Evolutionary conservation across 2,113 vertebrate genomes (phyloP), one percentile per base, ranked within the genome.

Genomic region (Corythoichthys haematopterus): DNA sequence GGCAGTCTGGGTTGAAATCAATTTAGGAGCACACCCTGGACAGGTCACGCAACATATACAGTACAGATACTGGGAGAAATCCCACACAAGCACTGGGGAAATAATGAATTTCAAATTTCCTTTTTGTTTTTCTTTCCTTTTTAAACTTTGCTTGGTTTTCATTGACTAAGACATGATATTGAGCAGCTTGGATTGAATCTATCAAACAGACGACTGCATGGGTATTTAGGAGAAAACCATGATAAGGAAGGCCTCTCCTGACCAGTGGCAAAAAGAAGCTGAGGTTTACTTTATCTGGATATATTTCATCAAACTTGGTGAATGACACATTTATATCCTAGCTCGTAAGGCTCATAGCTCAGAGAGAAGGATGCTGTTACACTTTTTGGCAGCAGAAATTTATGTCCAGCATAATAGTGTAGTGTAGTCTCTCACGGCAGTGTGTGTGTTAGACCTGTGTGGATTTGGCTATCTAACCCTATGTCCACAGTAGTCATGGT

Each of bases 381-480:
- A 79, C 81, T 78, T 78, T 78, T 72, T 73, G 65, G 72, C 78
- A 77, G 70, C 78, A 80, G 85, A 78, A 84, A 78, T 86, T 84
- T 84, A 74, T 74, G 69, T 78, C 75, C 78, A 68, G 72, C 71
- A 78, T 69, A 70, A 78, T 78, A 71, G 76, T 79, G 80, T 75
- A 82, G 80, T 76, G 78, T 76, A 55, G 77, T 74, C 75, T 69
- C 69, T 74, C 50, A 80, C 80, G 83, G 81, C 76, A 84, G 74
- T 84, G 82, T 85, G 74, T 86, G 82, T 79, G 35, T 57, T 20
- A 4, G 28, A 8, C 80, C 86, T 84, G 81, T 85, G 83, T 86
- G 87, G 84, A 87, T 87, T 90, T 88, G 84, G 81, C 83, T 84
- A 86, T 88, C 80, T 87, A 83, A 83, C 79, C 68, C 84, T 85